phyloP scores from a whole-genome alignment of 2,888 invertebrate genomes.

The Thymelicus acteon region DNA sequence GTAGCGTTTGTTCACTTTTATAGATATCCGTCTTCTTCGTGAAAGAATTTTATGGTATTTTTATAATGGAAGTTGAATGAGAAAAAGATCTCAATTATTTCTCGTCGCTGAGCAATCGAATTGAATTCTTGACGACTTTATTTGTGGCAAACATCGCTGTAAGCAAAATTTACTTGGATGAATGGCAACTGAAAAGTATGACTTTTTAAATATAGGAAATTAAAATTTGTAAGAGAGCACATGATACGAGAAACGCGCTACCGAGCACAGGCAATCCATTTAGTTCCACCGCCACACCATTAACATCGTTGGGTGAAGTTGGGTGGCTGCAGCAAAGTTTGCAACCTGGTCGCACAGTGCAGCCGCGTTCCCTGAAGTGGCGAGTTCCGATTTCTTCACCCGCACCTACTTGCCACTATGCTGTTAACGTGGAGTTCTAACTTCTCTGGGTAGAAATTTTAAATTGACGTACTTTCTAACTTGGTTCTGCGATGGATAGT shows the following conservation, averaged over 20 bases:
- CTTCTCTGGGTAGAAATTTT: constrained; percentile 8
- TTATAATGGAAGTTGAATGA: constrained; percentile 3
- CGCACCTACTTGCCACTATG: constrained; percentile 2
- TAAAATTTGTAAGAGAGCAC: background rate
- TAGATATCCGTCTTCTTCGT: constrained; percentile 7
- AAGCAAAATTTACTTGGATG: background rate
- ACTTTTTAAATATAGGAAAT: background rate
- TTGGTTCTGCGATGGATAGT: no score
- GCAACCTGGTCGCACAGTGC: background rate
- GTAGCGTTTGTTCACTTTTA: constrained; percentile 2
- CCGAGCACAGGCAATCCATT: background rate
- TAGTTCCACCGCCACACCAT: background rate
- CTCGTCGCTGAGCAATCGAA: constrained; percentile 1
- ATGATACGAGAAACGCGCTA: background rate
- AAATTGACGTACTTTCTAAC: constrained; percentile 11
- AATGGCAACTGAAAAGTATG: background rate
- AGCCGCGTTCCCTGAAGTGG: constrained; percentile 6
- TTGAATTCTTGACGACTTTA: constrained; percentile 2
- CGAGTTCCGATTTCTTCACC: constrained; percentile 16
- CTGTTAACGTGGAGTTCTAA: constrained; percentile 20
- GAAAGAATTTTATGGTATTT: constrained; percentile 6
- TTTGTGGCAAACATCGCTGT: background rate
- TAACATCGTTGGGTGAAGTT: no score
- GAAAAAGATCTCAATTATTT: constrained; percentile 8
- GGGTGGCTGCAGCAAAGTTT: background rate